phyloP scores from a whole-genome alignment of 2,113 vertebrate genomes.

The Pteruthius melanotis region DNA sequence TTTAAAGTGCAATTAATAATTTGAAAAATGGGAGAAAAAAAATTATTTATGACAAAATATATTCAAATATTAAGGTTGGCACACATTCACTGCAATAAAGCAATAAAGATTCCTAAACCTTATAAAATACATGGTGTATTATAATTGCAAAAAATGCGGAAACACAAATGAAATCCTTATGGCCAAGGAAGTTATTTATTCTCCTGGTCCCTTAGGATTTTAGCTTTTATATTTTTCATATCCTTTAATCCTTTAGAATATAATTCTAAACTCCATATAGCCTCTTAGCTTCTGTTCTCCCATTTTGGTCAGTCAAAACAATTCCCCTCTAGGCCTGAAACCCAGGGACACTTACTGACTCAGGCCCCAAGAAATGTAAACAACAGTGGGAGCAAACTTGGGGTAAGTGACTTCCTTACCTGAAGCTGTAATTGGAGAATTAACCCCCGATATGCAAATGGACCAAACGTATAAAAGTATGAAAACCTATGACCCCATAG shows the following conservation, averaged over 20 bases:
- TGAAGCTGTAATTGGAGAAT: not conserved
- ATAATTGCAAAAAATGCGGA: not conserved
- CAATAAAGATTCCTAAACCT: not conserved
- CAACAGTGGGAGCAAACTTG: not conserved
- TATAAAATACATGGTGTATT: not conserved
- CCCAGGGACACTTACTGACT: not conserved
- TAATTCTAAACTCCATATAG: not conserved
- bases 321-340: not conserved
- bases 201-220: not conserved
- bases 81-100: not conserved
- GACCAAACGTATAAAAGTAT: not conserved
- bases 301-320: not conserved
- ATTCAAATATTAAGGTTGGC: not conserved
- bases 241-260: not conserved
- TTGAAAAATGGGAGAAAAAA: not conserved
- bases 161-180: not conserved
- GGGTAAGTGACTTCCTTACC: not conserved
- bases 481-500: fast-evolving
- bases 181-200: not conserved
- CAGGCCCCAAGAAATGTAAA: not conserved
- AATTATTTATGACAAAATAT: not conserved
- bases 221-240: not conserved
- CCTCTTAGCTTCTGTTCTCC: not conserved
- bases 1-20: not conserved
- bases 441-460: not conserved